Percentiles rank a stretch among this genome's conserved stretches.
These are phyloP conservation scores for Hymenochirus boettgeri DNA, from an alignment of 2,113 vertebrate genomes.

Conservation along the genomic window DNA sequence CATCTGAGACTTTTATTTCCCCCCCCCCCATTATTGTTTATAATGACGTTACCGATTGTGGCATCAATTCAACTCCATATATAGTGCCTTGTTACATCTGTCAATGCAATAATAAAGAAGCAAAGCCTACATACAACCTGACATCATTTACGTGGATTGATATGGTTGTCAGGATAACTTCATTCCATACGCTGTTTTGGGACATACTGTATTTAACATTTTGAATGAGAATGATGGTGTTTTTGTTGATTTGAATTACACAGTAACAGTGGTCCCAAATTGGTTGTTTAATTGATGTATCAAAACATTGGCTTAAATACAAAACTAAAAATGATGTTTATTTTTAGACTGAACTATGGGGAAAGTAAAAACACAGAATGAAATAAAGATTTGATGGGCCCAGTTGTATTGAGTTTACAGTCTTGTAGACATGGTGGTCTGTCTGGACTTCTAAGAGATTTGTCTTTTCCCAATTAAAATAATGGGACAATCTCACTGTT, in stretches of 20 bases:
- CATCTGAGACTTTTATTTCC: too few species aligned
- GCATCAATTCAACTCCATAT: not conserved
- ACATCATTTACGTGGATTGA: not conserved
- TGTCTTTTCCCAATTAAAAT: conserved; percentile 4
- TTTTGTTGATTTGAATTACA: too few species aligned
- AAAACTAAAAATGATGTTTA: not conserved
- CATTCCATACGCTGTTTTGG: too few species aligned
- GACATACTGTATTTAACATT: too few species aligned
- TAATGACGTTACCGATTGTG: not conserved
- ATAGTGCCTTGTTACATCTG: not conserved
- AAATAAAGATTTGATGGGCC: too few species aligned
- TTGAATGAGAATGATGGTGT: too few species aligned
- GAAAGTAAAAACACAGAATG: too few species aligned
- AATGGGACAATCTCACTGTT: not conserved
- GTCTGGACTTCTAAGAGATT: conserved; percentile 7
- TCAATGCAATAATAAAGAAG: not conserved
- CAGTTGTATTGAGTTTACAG: not conserved
- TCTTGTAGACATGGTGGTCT: conserved; percentile 9
- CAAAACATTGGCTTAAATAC: too few species aligned
- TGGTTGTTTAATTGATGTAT: too few species aligned
- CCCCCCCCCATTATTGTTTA: not conserved
- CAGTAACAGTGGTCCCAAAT: too few species aligned
- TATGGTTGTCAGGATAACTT: too few species aligned
- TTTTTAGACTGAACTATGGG: too few species aligned
- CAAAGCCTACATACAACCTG: not conserved